phyloP scores from a whole-genome alignment of 2,113 vertebrate species.

The Muntiacus reevesi region DNA sequence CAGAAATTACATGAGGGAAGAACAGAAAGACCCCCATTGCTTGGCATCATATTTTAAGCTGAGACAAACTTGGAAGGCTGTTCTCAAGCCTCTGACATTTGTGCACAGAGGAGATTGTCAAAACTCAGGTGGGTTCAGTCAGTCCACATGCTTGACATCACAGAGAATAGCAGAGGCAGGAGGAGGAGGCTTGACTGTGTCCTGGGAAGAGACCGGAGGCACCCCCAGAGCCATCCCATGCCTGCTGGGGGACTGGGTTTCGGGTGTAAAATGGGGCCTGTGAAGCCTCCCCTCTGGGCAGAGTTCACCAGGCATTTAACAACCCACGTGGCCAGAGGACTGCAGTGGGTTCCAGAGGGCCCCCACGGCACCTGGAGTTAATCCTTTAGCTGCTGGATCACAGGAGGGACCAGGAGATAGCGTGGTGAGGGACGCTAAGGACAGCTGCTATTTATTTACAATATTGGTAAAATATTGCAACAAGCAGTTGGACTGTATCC shows the following conservation, averaged over 20 bases:
- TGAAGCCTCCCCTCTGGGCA: not conserved
- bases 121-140: not conserved
- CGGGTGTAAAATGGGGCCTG: not conserved
- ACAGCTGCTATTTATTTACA: not conserved
- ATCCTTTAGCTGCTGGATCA: not conserved
- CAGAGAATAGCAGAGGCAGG: not conserved
- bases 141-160: not conserved
- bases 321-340: not conserved
- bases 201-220: not conserved
- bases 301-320: not conserved
- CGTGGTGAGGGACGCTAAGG: not conserved
- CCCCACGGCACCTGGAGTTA: not conserved
- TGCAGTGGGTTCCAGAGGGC: fast-evolving
- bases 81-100: slow-evolving; percentile 1
- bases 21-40: not conserved
- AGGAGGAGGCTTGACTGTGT: not conserved
- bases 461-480: not conserved
- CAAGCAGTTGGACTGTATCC: not conserved
- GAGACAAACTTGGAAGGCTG: not conserved
- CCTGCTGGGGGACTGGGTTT: not conserved
- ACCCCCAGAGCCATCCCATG: not conserved
- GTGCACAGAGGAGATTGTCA: not conserved
- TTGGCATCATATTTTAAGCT: slow-evolving; percentile 9
- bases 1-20: not conserved
- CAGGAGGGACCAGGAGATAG: not conserved